Base-by-base conservation (phyloP, 1,140 invertebrate genomes). In the Heliothis subflexa region DNA sequence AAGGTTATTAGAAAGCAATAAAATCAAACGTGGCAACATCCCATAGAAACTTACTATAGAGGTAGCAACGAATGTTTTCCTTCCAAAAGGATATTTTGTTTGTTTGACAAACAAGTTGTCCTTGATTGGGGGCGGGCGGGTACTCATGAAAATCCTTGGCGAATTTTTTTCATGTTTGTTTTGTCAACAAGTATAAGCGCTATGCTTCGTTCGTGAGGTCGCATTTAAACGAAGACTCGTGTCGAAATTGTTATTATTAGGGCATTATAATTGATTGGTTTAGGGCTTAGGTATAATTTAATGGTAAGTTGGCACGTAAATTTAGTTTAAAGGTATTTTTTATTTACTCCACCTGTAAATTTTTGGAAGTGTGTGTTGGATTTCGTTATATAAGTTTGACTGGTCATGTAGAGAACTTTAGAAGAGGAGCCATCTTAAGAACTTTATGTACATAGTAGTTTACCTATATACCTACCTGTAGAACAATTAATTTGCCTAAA, bases 201-300 rank as follows among this genome's bases (percentile, higher is more conserved):
- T 57, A 40, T 50, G 45, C 16, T 62, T 71, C 45, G 52, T 78
- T 61, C 77, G 77, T 78, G 77, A 71, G 45, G 45, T 45, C 77
- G 77, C 77, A 78, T 78, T 78, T 71, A 62, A 52, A 71, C 28
- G n/a, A 61, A 49, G 76, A 71, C 68, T 71, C 71, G 52, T n/a
- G 18, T 33, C 47, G 11, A 61, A 47, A 57, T 75, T 73, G 4
- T 50, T 59, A 16, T 70, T 55, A 33, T 54, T 18, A 28, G 28
- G 50, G n/a, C 21, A 5, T 54, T 25, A 33, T 71, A 55, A 71
- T 16, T 54, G 49, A 14, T 54, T 28, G 25, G 25, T 71, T 71
- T 33, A 12, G 4, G 47, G 3, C 12, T n/a, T n/a, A n/a, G n/a
- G 16, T 71, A 33, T 33, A 28, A 16, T 68, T 68, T 68, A 12